Percentiles rank a stretch among this genome's conserved stretches.
Conservation (phyloP, 2,113 vertebrate species). For the Salvelinus namaycush region DNA sequence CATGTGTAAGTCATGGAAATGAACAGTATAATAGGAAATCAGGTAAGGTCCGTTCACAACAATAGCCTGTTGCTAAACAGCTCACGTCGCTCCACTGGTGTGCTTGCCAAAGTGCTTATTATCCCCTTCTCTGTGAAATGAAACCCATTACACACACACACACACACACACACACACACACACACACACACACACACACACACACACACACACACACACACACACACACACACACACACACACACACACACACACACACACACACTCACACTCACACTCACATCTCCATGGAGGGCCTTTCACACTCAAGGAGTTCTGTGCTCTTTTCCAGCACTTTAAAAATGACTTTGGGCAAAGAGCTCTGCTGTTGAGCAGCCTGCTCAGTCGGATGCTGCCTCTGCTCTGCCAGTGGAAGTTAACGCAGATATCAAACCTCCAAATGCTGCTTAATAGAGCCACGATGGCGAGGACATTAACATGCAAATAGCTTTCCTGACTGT, state of each 20-base stretch:
- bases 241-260: neutral
- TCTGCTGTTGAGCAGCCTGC: neutral
- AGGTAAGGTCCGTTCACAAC: neutral
- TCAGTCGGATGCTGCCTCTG: neutral
- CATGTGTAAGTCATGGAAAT: neutral
- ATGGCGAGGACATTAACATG: slow-evolving; percentile 2
- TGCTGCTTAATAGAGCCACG: neutral
- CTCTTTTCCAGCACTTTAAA: neutral
- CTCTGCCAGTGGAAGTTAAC: no score
- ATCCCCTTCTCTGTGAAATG: neutral
- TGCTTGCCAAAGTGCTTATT: neutral
- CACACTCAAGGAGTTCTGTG: slow-evolving; percentile 1
- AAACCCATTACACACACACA: neutral
- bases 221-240: neutral
- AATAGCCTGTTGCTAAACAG: neutral
- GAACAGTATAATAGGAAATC: neutral
- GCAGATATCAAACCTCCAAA: neutral
- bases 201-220: neutral
- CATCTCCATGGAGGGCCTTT: neutral
- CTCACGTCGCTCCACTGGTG: neutral
- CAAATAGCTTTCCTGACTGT: neutral
- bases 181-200: neutral
- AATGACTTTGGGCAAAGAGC: neutral
- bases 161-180: neutral
- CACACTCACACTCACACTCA: neutral